Evolutionary conservation across 2,797 vertebrate species (phyloP).

Genomic region (Iguana delicatissima): DNA sequence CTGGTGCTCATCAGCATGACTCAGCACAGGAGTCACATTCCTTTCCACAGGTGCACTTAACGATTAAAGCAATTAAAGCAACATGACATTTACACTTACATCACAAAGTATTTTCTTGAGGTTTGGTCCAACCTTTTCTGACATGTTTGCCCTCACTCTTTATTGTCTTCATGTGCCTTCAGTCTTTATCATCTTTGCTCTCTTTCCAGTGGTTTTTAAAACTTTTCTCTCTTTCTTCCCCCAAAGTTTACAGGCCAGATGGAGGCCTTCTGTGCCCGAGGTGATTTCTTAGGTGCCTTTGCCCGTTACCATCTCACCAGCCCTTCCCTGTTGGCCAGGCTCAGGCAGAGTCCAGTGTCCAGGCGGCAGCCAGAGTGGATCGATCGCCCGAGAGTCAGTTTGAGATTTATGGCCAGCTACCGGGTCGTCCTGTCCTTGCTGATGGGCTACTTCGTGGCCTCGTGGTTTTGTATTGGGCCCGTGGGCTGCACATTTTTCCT

Average conservation of each 20-base stretch:
- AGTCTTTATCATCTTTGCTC: not conserved
- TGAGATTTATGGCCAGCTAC: slow-evolving; percentile 92
- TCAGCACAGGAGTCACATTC: no score
- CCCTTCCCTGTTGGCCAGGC: slow-evolving; percentile 35
- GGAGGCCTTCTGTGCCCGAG: slow-evolving; percentile 65
- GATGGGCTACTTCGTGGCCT: slow-evolving; percentile 82
- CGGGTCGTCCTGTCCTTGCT: slow-evolving; percentile 83
- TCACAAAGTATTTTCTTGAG: no score
- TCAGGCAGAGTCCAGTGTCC: slow-evolving; percentile 71
- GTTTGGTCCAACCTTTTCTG: no score
- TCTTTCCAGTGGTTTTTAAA: no score
- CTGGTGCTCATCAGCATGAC: no score
- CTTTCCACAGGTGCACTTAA: no score
- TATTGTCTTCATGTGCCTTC: no score
- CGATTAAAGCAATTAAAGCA: no score
- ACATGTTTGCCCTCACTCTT: no score
- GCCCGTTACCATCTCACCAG: slow-evolving; percentile 86
- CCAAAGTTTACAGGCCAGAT: slow-evolving; percentile 83
- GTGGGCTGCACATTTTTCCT: slow-evolving; percentile 83
- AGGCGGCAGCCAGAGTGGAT: slow-evolving; percentile 13
- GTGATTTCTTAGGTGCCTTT: slow-evolving; percentile 88
- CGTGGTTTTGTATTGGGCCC: slow-evolving; percentile 83
- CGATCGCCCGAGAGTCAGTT: slow-evolving; percentile 84
- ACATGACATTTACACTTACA: no score
- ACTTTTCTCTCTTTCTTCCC: not conserved